These are phyloP conservation scores for Carposina sasakii DNA, from an alignment of 1,140 invertebrate genomes.

Conservation along the genomic window DNA sequence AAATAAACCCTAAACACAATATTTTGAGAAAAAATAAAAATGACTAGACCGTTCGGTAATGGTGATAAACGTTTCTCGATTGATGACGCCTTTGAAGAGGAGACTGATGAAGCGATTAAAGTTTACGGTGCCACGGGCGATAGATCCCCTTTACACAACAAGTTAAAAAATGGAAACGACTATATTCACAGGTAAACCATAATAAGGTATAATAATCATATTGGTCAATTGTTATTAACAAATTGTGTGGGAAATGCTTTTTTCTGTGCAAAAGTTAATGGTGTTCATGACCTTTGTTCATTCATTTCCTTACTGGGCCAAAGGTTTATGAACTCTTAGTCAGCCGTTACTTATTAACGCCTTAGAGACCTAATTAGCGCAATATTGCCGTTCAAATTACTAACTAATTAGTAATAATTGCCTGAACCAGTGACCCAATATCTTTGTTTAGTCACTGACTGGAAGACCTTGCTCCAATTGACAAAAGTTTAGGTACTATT, in stretches of 20 bases:
- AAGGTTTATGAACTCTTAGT: slow-evolving; percentile 42
- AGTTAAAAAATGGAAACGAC: slow-evolving; percentile 63
- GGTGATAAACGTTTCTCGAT: slow-evolving; percentile 81
- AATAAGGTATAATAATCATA: not conserved
- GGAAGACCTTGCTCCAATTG: too few relatives aligned
- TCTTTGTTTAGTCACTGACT: slow-evolving; percentile 2
- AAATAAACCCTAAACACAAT: slow-evolving; percentile 41
- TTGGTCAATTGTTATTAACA: not conserved
- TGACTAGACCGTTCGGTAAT: slow-evolving; percentile 62
- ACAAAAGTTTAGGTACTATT: too few relatives aligned
- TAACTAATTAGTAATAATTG: slow-evolving; percentile 25
- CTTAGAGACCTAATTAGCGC: slow-evolving; percentile 21
- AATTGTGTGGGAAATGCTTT: slow-evolving; percentile 4
- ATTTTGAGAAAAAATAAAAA: slow-evolving; percentile 51
- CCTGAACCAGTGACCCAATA: not conserved
- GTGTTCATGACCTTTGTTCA: slow-evolving; percentile 52
- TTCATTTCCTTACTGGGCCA: slow-evolving; percentile 46
- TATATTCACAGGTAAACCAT: slow-evolving; percentile 49
- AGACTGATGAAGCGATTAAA: slow-evolving; percentile 84
- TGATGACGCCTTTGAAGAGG: slow-evolving; percentile 87
- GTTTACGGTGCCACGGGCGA: slow-evolving; percentile 82
- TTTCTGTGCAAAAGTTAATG: slow-evolving; percentile 25
- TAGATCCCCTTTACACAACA: slow-evolving; percentile 70
- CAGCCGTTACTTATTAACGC: slow-evolving; percentile 34
- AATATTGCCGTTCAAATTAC: slow-evolving; percentile 20